Evolutionary conservation across 2,888 invertebrate genomes (phyloP).

Genomic region (Allophyes oxyacanthae): DNA sequence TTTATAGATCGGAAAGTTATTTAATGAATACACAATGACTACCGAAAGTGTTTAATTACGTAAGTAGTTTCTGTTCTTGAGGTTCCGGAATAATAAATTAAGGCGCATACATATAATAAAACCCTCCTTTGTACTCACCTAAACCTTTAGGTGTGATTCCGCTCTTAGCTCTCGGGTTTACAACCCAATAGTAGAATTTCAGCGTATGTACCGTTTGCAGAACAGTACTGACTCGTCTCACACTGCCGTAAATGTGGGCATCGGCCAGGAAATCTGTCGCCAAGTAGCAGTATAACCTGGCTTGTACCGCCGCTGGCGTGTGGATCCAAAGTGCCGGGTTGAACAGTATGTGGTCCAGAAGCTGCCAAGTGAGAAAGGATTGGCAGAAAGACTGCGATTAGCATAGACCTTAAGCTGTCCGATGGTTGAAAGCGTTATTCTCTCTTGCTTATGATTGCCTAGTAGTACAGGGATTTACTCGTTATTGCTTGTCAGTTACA

Average conservation of each 20-base stretch:
- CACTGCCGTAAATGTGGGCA: conserved; percentile 99
- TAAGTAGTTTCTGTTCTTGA: conserved; percentile 23
- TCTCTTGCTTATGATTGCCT: conserved; percentile 75
- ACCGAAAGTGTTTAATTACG: conserved; percentile 27
- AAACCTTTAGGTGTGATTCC: conserved; percentile 98
- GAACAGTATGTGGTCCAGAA: conserved; percentile 99
- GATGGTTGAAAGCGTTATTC: conserved; percentile 83
- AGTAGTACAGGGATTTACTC: conserved; percentile 47
- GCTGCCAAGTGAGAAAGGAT: conserved; percentile 97
- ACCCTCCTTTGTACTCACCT: conserved; percentile 90
- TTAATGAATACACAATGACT: background rate
- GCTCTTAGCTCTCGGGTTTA: conserved; percentile 98
- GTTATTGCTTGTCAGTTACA: conserved; percentile 4
- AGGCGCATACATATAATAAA: conserved; percentile 6
- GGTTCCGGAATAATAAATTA: conserved; percentile 35
- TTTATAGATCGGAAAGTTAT: too few species aligned
- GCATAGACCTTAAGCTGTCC: conserved; percentile 86
- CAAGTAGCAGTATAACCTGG: conserved; percentile 98
- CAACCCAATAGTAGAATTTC: conserved; percentile 99
- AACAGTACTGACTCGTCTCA: conserved; percentile 98
- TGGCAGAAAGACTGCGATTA: conserved; percentile 96
- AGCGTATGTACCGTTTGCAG: conserved; percentile 99
- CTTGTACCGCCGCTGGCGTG: conserved; percentile 98
- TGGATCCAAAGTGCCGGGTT: conserved; percentile 99
- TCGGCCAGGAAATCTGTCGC: conserved; percentile 99